Conservation (phyloP, 2,113 vertebrate genomes). For the Seriola rivoliana region DNA sequence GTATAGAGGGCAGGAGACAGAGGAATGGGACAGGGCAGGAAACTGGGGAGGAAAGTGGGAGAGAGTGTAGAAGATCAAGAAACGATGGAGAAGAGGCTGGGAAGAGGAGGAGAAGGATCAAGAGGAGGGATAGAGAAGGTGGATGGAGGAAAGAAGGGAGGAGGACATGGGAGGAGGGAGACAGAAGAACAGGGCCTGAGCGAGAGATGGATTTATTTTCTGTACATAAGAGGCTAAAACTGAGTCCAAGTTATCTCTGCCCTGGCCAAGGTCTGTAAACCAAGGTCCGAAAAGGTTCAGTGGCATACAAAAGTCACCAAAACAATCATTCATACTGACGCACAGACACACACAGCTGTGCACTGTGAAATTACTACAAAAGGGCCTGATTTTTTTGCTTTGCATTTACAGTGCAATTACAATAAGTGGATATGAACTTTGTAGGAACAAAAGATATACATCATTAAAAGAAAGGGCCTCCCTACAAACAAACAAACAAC, state of each 20-base stretch:
- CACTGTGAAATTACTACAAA: not conserved
- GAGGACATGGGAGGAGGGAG: constrained; percentile 1
- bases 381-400: too few relatives aligned
- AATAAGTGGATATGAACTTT: not conserved
- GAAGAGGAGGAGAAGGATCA: not conserved
- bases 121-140: constrained; percentile 7
- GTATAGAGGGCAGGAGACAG: not conserved
- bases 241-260: constrained; percentile 39
- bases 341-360: not conserved
- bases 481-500: not conserved
- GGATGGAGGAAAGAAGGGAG: not conserved
- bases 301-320: not conserved
- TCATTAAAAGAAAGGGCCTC: not conserved
- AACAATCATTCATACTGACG: constrained; percentile 14
- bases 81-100: not conserved
- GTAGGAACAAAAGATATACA: too few relatives aligned
- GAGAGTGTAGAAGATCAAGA: constrained; percentile 16
- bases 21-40: constrained; percentile 8
- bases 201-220: constrained; percentile 44
- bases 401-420: too few relatives aligned
- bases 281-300: constrained; percentile 29
- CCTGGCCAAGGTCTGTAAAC: constrained; percentile 35
- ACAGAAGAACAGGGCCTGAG: constrained; percentile 8
- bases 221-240: constrained; percentile 22
- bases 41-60: not conserved